Evolutionary conservation across 2,113 vertebrate species (phyloP), one percentile per base, ranked within the genome.

Genomic region (Gymnarchus niloticus): DNA sequence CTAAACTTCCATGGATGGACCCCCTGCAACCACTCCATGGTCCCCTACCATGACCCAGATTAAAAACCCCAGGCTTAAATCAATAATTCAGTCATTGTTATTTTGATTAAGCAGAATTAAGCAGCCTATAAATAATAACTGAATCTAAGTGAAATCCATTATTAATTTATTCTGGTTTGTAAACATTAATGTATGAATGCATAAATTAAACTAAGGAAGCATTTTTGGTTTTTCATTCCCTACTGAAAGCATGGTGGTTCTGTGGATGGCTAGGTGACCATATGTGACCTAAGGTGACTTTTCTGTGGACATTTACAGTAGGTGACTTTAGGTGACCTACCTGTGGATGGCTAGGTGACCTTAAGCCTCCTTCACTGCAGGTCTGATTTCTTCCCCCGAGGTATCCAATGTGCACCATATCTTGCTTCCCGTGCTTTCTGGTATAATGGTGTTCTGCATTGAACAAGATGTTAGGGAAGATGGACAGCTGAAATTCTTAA

Each of bases 81-180:
- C 65, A 73, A 73, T 73, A 41, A 73, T 73, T 2, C 65, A 19
- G 65, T 41, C 65, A 73, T 73, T 41, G 17, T 73, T 5, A 17
- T 41, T 41, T 41, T 73, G 33, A 41, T 41, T 73, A 73, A 41
- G 14, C 65, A 73, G 33, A 6, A 41, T 19, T 73, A 73, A 73
- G 65, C 19, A 73, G 33, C 14, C 4, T 6, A 73, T 73, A 73
- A 73, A 41, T 73, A 25, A 73, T 37, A 69, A 33, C 65, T 41
- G 65, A 73, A 73, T 73, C 65, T 41, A 73, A 73, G 37, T 69
- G 61, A 69, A 69, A 41, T 73, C 33, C 65, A 73, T 73, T 73
- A 73, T 14, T 73, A 73, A 73, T 73, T 73, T 41, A 73, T 73
- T 19, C 14, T 37, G 14, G 14, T 37, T 73, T 73, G 4, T 41